These are phyloP conservation scores for Pipa parva DNA, from an alignment of 2,113 vertebrate genomes.

Conservation along the genomic window DNA sequence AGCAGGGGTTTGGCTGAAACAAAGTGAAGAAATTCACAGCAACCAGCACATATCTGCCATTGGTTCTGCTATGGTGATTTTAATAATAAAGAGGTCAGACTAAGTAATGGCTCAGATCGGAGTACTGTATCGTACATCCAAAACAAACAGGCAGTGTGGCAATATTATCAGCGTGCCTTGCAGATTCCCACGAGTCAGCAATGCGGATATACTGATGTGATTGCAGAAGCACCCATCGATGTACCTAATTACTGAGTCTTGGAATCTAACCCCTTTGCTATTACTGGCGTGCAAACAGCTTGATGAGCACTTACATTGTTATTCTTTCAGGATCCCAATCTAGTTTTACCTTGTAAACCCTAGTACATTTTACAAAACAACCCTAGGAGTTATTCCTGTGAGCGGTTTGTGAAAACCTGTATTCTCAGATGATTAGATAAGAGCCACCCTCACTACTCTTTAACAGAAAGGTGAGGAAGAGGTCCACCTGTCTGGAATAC, in stretches of 20 bases:
- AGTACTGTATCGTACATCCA: slow-evolving; percentile 46
- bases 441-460: not conserved
- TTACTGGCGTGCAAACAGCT: slow-evolving; percentile 34
- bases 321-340: slow-evolving; percentile 26
- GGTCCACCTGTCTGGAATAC: not conserved
- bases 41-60: slow-evolving; percentile 15
- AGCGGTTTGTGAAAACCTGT: slow-evolving; percentile 26
- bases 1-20: too few species aligned
- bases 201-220: slow-evolving; percentile 34
- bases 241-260: slow-evolving; percentile 30
- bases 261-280: slow-evolving; percentile 29
- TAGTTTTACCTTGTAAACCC: slow-evolving; percentile 33
- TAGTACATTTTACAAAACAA: slow-evolving; percentile 29
- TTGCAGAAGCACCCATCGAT: slow-evolving; percentile 39
- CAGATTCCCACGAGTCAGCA: slow-evolving; percentile 48
- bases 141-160: slow-evolving; percentile 50
- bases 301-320: slow-evolving; percentile 40
- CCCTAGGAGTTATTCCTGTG: slow-evolving; percentile 21
- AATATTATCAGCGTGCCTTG: slow-evolving; percentile 40
- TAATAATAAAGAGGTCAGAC: slow-evolving; percentile 60
- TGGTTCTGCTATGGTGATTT: slow-evolving; percentile 48
- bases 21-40: not conserved
- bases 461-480: not conserved
- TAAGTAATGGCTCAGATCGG: slow-evolving; percentile 47
- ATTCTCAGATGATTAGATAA: slow-evolving; percentile 3